Base-by-base conservation (phyloP, 23 tunicate species). In the Botrylloides violaceus region DNA sequence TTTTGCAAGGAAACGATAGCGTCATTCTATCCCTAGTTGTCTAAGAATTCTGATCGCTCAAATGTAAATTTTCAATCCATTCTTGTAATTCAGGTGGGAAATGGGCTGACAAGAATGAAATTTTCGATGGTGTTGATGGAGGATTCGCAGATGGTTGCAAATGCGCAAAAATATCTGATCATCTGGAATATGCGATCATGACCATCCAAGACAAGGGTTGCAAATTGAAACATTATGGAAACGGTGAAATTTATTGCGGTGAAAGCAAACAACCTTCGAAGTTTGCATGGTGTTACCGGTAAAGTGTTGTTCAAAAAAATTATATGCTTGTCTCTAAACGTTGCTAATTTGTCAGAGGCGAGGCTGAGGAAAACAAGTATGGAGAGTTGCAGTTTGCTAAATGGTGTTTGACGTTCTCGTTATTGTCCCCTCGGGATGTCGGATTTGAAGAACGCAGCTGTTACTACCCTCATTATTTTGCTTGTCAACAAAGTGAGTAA, bases 401-500 rank as follows among this genome's bases (percentile, higher is more conserved):
- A 3, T 72, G 72, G 73, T 87, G 95, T 71, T 85, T 73, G 61
- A 81, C 85, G 29, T 87, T 31, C 26, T 76, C 95, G 18, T 47
- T 81, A 48, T 35, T 87, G 2, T 21, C 62, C 2, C 58, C 61
- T 5, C 72, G 63, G 24, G 36, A 62, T 32, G 61, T 70, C 38
- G 95, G 95, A 27, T 80, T 76, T 30, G 74, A 87, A 64, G 82
- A 76, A 56, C 59, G 86, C 59, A 80, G 79, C 36, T 87, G 95
- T 62, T 32, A 36, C 21, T 48, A 77, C 2, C 66, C 86, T n/a
- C 82, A 87, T 55, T 80, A 75, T 71, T 87, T 80, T 66, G 86
- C 81, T 50, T 87, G 95, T 70, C 32, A 76, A 27, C 70, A 68
- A 76, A 62, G 95, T 87, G 70, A 27, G 70, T 31, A 15, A 43